These are phyloP conservation scores for Dexiosoma caninum DNA, from an alignment of 2,888 invertebrate species.

Conservation along the genomic window DNA sequence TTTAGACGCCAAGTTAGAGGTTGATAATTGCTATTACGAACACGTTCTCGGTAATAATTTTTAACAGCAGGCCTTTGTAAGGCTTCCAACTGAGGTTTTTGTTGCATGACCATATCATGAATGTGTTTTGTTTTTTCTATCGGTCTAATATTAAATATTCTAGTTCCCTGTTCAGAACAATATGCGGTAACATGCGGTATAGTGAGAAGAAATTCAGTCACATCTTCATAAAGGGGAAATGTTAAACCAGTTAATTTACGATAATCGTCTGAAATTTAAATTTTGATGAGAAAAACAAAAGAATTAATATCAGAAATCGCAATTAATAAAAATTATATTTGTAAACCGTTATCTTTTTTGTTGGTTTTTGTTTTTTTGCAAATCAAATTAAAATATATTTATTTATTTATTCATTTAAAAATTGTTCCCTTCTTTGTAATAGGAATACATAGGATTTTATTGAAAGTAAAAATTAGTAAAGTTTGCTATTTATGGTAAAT, in stretches of 20 bases:
- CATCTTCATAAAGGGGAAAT: constrained; percentile 72
- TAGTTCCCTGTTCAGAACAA: constrained; percentile 71
- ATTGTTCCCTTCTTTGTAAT: no score
- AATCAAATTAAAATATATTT: no score
- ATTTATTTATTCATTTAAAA: no score
- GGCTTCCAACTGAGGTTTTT: constrained; percentile 66
- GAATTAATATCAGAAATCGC: no score
- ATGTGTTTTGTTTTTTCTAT: constrained; percentile 73
- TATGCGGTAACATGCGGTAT: constrained; percentile 73
- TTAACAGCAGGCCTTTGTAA: constrained; percentile 2
- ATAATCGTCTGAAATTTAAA: constrained; percentile 71
- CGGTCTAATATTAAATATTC: constrained; percentile 73
- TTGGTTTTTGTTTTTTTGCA: no score
- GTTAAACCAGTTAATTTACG: constrained; percentile 70
- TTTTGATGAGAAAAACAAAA: no score
- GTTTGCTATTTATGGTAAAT: no score
- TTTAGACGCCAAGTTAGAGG: constrained; percentile 40
- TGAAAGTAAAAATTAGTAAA: no score
- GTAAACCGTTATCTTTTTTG: no score
- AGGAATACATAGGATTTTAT: no score
- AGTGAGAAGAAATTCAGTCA: constrained; percentile 74
- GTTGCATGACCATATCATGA: constrained; percentile 72
- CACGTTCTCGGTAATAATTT: constrained; percentile 31
- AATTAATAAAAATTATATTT: no score
- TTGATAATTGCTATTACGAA: constrained; percentile 42